Conservation (phyloP, 2,113 vertebrate species). For the Sus scrofa region T2T-Sscrofa CM000813.6:93582501-93583000, state of each 20-base stretch:
- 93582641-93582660: constrained; percentile 87
- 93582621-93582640: constrained; percentile 84
- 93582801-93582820: not conserved
- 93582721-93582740: not conserved
- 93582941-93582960: constrained; percentile 64
- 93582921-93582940: constrained; percentile 16
- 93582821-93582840: not conserved
- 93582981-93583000: constrained; percentile 57
- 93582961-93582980: constrained; percentile 52
- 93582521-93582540: constrained; percentile 86
- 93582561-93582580: constrained; percentile 82
- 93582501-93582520: constrained; percentile 31
- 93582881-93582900: not conserved
- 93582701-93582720: not conserved
- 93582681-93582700: constrained; percentile 80
- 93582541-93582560: constrained; percentile 86
- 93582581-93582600: constrained; percentile 83
- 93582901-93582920: not conserved
- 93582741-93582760: constrained; percentile 55
- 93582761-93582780: not conserved
- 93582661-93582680: constrained; percentile 79
- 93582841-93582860: not conserved
- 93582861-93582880: not conserved
- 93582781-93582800: not conserved
- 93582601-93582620: constrained; percentile 82